phyloP scores from a whole-genome alignment of 2,888 invertebrate genomes.

The Pseudoips prasinana region DNA sequence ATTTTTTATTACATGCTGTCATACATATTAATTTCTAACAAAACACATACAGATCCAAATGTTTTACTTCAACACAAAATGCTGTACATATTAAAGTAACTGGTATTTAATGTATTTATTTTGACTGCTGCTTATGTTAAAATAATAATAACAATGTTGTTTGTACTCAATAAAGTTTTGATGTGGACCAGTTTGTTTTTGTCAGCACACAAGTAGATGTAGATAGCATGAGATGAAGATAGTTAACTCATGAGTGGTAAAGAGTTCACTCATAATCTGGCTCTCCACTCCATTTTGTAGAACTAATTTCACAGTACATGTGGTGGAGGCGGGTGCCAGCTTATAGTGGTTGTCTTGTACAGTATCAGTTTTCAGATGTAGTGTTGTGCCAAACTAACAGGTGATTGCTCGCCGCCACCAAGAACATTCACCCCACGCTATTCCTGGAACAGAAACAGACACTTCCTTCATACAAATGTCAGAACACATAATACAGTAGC shows the following conservation, averaged over 20 bases:
- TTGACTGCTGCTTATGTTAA: slow-evolving; percentile 17
- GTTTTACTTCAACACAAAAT: slow-evolving; percentile 20
- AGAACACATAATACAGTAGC: background rate
- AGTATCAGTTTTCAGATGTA: slow-evolving; percentile 58
- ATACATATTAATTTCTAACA: slow-evolving; percentile 9
- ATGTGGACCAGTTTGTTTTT: slow-evolving; percentile 38
- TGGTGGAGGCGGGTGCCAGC: too few species aligned
- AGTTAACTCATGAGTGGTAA: slow-evolving; percentile 19
- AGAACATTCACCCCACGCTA: slow-evolving; percentile 65
- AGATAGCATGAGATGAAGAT: slow-evolving; percentile 11
- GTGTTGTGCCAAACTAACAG: slow-evolving; percentile 67
- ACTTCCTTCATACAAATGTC: slow-evolving; percentile 48
- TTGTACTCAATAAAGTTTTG: slow-evolving; percentile 41
- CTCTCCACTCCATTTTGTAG: too few species aligned
- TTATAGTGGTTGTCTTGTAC: too few species aligned
- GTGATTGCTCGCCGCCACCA: slow-evolving; percentile 63
- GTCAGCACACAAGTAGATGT: slow-evolving; percentile 7
- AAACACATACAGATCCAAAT: slow-evolving; percentile 4
- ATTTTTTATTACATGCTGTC: slow-evolving; percentile 12
- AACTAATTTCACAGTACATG: too few species aligned
- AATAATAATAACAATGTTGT: slow-evolving; percentile 26
- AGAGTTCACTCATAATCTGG: too few species aligned
- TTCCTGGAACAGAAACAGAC: slow-evolving; percentile 60
- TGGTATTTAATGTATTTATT: slow-evolving; percentile 20
- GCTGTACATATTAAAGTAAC: slow-evolving; percentile 38